Evolutionary conservation across 2,113 vertebrate species (phyloP).

Genomic region (Nasalis larvatus): DNA sequence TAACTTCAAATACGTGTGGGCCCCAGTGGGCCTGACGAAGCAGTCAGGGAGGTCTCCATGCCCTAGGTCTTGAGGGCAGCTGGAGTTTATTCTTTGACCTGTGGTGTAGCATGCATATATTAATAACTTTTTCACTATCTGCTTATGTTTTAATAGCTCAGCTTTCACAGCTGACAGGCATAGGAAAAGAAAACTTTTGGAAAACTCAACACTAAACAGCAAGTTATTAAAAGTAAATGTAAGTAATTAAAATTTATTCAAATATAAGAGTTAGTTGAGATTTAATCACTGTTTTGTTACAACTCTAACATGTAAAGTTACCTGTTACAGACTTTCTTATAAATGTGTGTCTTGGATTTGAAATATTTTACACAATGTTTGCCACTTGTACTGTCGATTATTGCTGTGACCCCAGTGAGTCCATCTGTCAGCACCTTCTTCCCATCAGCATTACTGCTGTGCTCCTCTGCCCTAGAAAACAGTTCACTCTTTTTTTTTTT

Average conservation of each 20-base stretch:
- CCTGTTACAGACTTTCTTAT: neutral
- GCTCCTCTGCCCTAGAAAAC: neutral
- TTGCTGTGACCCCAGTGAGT: neutral
- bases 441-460: neutral
- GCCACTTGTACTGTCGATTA: neutral
- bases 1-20: neutral
- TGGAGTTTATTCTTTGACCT: neutral
- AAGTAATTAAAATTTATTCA: constrained; percentile 81
- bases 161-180: constrained; percentile 91
- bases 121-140: constrained; percentile 46
- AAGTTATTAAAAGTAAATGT: constrained; percentile 95
- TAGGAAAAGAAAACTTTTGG: constrained; percentile 95
- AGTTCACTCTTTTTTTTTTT: no score
- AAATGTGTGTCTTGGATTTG: constrained; percentile 7
- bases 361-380: constrained; percentile 13
- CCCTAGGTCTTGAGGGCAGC: neutral
- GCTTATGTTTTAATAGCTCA: constrained; percentile 85
- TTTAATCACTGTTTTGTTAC: constrained; percentile 8
- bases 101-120: neutral
- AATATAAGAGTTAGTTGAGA: neutral
- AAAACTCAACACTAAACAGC: constrained; percentile 90
- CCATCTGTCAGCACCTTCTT: neutral
- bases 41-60: neutral
- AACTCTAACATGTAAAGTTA: neutral
- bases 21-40: neutral